Base-by-base conservation (phyloP, 2,888 invertebrate species). In the Oligia strigilis region DNA sequence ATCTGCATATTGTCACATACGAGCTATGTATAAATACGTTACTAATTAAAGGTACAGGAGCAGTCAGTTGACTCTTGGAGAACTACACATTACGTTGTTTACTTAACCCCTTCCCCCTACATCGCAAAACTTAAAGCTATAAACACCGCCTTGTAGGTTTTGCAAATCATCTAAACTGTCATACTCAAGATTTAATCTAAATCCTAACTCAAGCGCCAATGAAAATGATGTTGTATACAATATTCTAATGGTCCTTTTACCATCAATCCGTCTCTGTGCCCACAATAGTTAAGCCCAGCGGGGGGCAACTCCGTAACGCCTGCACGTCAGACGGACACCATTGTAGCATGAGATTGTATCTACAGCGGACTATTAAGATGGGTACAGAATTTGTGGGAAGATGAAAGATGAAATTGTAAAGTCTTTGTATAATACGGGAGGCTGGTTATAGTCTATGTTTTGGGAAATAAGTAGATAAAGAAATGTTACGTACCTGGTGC, bases 231-330 rank as follows among this genome's bases (percentile, higher is more conserved):
- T 29, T 29, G 11, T 29, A 3, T 17, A 65, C 8, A 46, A 52
- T 36, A 78, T 58, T 29, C n/a, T 17, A 52, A 58, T n/a, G 43
- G n/a, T 36, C 72, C 83, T 29, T n/a, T 40, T 60, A 0, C 43
- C 29, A 64, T 17, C 64, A 87, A 43, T 88, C 62, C 86, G 49
- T 43, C 83, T 77, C 88, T 82, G 82, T 58, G 2, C 17, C 74
- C 81, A 67, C 80, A 84, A 87, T 80, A 84, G 82, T 67, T 72
- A 29, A 4, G 46, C 88, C 70, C 88, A 88, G 86, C 88, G 72
- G 88, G 88, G 73, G 80, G 86, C 49, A 62, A 75, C 49, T 52
- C 78, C 78, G 76, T 88, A 88, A 88, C 88, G 88, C 88, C 87
- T 88, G 86, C 84, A 75, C 79, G 85, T 81, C 88, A 88, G 70